Base-by-base conservation (phyloP, 2,888 invertebrate species). In the Lasius platythorax region DNA sequence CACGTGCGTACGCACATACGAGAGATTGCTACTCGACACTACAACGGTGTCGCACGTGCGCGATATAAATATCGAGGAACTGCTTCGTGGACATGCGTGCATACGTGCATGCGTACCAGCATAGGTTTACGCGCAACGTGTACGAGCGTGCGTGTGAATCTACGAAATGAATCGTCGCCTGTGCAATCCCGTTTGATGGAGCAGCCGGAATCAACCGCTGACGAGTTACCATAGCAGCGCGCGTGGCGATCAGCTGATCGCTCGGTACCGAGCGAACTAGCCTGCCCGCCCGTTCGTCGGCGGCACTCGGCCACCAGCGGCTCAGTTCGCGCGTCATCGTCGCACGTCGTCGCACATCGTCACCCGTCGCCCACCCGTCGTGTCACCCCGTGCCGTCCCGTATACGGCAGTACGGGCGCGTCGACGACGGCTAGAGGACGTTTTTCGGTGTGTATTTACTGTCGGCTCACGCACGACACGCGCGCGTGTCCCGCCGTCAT, bases 181-280 rank as follows among this genome's bases (percentile, higher is more conserved):
- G 84, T 89, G 87, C 88, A 84, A 79, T 72, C 83, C 85, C 74
- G 43, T n/a, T 64, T 64, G 78, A n/a, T 18, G 79, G 72, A 61
- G 33, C 40, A 78, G 43, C 66, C 78, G 82, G 85, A 87, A 84
- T 61, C 43, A 43, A 46, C 37, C 87, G 81, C 79, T 87, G 87
- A 85, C 76, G 89, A 33, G 91, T 92, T 92, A 88, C 91, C 91
- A 91, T 92, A 92, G 93, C 87, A 93, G 91, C 93, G 92, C 93
- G 93, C 94, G 93, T 94, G 93, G 91, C 93, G 92, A 94, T 94
- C 94, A 94, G 94, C 94, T 94, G 94, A 94, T 93, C 92, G 91
- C 84, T 74, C 88, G 68, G 83, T 72, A 30, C 74, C 81, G 85
- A 87, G 87, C 83, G 86, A 73, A 86, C 87, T 85, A 88, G 88